A percentile compares a stretch with the other conserved stretches of the same genome.
Conservation (phyloP, 2,797 vertebrate species). For the Halcyon badia region DNA sequence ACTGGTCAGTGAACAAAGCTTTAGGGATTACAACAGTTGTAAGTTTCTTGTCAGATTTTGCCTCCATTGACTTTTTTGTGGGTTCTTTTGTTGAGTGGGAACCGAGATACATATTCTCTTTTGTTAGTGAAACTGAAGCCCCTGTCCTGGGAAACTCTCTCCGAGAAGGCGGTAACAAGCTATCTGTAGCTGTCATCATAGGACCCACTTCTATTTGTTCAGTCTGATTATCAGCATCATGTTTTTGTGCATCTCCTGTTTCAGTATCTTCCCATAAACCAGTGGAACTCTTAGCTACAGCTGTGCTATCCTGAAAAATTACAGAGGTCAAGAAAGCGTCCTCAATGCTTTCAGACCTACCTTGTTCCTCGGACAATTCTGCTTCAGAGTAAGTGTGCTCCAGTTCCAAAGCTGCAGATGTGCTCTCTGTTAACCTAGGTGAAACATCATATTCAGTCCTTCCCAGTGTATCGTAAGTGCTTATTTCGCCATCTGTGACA, state of each 20-base stretch:
- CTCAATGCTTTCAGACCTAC: constrained; percentile 71
- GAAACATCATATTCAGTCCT: constrained; percentile 47
- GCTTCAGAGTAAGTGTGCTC: constrained; percentile 63
- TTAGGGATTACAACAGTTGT: constrained; percentile 71
- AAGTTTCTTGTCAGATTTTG: constrained; percentile 71
- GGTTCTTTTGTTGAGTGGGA: constrained; percentile 51
- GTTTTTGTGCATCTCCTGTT: constrained; percentile 39
- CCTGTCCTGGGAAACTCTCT: constrained; percentile 58
- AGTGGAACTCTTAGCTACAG: constrained; percentile 52
- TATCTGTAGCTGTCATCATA: constrained; percentile 71
- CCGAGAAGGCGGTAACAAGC: constrained; percentile 40
- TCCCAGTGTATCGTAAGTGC: constrained; percentile 35
- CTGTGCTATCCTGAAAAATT: constrained; percentile 63
- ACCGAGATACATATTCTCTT: constrained; percentile 20
- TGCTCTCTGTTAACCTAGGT: constrained; percentile 29
- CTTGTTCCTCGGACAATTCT: constrained; percentile 67
- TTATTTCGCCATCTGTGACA: constrained; percentile 22
- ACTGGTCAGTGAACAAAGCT: constrained; percentile 14
- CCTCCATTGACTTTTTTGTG: constrained; percentile 70
- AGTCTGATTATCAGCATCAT: constrained; percentile 70
- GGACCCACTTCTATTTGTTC: constrained; percentile 82
- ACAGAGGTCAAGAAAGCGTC: constrained; percentile 70
- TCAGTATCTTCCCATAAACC: constrained; percentile 57
- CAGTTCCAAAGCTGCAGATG: constrained; percentile 47
- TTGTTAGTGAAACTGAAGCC: constrained; percentile 50